These are phyloP conservation scores for Zaprionus africanus DNA, from an alignment of 1,140 invertebrate species.

Conservation along the genomic window DNA sequence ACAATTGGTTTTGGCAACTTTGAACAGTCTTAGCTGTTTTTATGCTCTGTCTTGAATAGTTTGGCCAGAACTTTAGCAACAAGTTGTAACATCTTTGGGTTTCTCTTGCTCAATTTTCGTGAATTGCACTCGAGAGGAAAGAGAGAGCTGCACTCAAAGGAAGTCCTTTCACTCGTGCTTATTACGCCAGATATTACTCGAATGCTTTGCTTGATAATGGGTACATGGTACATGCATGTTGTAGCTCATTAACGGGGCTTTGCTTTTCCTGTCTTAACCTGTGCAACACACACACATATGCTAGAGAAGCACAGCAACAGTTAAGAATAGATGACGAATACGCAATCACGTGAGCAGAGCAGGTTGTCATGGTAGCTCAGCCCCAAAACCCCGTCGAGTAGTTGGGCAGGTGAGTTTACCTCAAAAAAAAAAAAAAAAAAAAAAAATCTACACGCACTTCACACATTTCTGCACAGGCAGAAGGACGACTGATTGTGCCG, in stretches of 20 bases:
- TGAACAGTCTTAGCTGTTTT: not conserved
- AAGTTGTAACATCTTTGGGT: not conserved
- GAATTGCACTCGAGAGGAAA: not conserved
- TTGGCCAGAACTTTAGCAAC: not conserved
- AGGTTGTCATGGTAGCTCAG: conserved; percentile 19
- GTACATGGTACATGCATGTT: not conserved
- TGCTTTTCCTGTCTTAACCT: not conserved
- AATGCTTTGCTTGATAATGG: not conserved
- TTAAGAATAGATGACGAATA: not conserved
- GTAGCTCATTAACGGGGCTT: conserved; percentile 1
- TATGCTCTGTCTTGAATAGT: not conserved
- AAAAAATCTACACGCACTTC: not conserved
- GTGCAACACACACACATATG: not conserved
- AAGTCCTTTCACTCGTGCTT: not conserved
- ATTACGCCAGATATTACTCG: not conserved
- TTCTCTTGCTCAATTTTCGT: not conserved
- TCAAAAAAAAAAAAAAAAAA: not conserved
- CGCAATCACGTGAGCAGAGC: not conserved
- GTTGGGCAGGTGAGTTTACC: conserved; percentile 3
- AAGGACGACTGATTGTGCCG: not conserved
- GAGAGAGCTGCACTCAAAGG: not conserved
- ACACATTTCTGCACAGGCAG: too few species aligned
- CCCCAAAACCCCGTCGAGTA: not conserved
- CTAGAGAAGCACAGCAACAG: not conserved
- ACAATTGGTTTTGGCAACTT: not conserved